phyloP scores from a whole-genome alignment of 2,797 vertebrate species.

The Cuniculus paca region DNA sequence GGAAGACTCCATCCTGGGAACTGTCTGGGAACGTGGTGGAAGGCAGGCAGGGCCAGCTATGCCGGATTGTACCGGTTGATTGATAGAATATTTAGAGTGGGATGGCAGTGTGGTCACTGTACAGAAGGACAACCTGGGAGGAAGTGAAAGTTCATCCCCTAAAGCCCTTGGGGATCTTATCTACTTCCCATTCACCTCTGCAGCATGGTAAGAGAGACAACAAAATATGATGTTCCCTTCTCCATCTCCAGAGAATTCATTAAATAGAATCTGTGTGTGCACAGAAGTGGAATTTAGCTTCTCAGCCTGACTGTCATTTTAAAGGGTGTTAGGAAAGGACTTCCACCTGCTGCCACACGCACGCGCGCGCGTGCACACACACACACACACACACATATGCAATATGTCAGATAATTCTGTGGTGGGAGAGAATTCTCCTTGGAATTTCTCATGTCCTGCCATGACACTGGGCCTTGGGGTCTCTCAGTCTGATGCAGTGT shows the following conservation, averaged over 20 bases:
- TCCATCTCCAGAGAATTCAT: constrained; percentile 63
- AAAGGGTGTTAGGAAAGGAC: constrained; percentile 1
- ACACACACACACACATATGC: not conserved
- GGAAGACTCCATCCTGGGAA: not conserved
- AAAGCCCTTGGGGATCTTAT: not conserved
- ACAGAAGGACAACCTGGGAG: not conserved
- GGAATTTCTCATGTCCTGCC: not conserved
- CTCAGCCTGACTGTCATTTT: constrained; percentile 14
- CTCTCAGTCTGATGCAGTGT: not conserved
- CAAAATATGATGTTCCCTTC: not conserved
- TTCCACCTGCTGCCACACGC: not conserved
- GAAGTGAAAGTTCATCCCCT: not conserved
- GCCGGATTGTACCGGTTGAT: not conserved
- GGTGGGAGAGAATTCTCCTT: not conserved
- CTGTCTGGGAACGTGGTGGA: not conserved
- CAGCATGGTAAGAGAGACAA: constrained; percentile 39
- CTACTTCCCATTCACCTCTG: constrained; percentile 25
- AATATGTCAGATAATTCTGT: not conserved
- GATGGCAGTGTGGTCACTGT: not conserved
- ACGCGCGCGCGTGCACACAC: not conserved
- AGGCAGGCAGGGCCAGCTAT: not conserved
- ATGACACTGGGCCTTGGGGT: not conserved
- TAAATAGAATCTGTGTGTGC: not conserved
- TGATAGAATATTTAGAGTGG: not conserved
- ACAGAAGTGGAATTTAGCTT: not conserved